A percentile compares a stretch with the other conserved stretches of the same genome.
Conservation (phyloP, 2,888 invertebrate genomes). For the Hylaea fasciaria region DNA sequence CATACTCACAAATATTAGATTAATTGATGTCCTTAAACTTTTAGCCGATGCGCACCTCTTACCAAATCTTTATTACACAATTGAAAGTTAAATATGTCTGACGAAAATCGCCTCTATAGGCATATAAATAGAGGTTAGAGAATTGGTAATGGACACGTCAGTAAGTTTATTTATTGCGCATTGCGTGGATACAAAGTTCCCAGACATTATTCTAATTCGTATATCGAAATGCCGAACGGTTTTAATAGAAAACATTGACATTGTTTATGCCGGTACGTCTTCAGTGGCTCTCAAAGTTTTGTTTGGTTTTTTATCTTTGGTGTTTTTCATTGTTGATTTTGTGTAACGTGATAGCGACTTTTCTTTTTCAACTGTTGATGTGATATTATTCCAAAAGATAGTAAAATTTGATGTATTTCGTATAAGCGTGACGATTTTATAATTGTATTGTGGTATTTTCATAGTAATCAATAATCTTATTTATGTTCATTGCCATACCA, state of each 20-base stretch:
- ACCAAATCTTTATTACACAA: conserved; percentile 53
- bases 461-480: no score
- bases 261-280: conserved; percentile 79
- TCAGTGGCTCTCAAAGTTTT: conserved; percentile 69
- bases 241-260: conserved; percentile 82
- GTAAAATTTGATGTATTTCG: no score
- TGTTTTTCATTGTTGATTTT: not conserved
- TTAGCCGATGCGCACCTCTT: conserved; percentile 58
- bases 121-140: conserved; percentile 42
- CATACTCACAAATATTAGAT: conserved; percentile 43
- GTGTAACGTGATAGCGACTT: not conserved
- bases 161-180: conserved; percentile 75
- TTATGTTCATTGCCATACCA: no score
- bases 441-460: no score
- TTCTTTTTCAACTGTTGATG: no score
- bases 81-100: conserved; percentile 7
- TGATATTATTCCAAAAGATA: no score
- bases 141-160: conserved; percentile 51
- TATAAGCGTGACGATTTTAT: no score
- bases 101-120: conserved; percentile 50
- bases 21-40: conserved; percentile 69
- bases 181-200: conserved; percentile 70
- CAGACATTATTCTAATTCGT: conserved; percentile 79
- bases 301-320: conserved; percentile 11
- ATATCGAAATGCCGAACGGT: conserved; percentile 77